Conservation (phyloP, 2,113 vertebrate species). For the Larimichthys crocea region DNA sequence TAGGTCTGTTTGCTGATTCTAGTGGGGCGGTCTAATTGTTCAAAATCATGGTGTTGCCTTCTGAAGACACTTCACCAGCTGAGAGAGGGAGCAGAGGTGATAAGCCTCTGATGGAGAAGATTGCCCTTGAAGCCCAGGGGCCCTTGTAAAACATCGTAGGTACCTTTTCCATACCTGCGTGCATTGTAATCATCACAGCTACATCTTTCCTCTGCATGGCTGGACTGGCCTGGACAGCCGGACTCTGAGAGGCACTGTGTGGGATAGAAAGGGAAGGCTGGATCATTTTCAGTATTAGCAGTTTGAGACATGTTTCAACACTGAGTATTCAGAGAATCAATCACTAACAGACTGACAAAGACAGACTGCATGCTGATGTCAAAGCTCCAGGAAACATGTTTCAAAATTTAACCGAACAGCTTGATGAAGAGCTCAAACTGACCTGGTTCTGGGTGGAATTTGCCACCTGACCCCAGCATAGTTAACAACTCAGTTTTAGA, state of each 20-base stretch:
- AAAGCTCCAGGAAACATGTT: constrained; percentile 9
- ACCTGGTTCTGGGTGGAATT: constrained; percentile 30
- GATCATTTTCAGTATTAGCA: not conserved
- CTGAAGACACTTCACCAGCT: constrained; percentile 33
- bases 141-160: constrained; percentile 63
- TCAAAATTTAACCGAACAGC: constrained; percentile 1
- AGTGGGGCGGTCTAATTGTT: constrained; percentile 42
- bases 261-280: constrained; percentile 14
- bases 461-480: constrained; percentile 37
- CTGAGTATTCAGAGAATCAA: not conserved
- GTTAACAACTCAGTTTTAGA: constrained; percentile 49
- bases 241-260: constrained; percentile 7
- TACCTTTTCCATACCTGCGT: constrained; percentile 61
- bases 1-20: constrained; percentile 18
- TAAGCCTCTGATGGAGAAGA: constrained; percentile 38
- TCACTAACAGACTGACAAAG: constrained; percentile 26
- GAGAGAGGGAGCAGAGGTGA: constrained; percentile 57
- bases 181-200: constrained; percentile 69
- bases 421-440: constrained; percentile 32
- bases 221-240: constrained; percentile 48
- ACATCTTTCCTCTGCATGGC: constrained; percentile 48
- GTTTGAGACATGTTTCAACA: not conserved
- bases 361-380: constrained; percentile 13
- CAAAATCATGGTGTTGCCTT: constrained; percentile 45
- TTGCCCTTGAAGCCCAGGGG: constrained; percentile 31